phyloP scores from a whole-genome alignment of 2,797 vertebrate genomes.

The Choloepus didactylus region DNA sequence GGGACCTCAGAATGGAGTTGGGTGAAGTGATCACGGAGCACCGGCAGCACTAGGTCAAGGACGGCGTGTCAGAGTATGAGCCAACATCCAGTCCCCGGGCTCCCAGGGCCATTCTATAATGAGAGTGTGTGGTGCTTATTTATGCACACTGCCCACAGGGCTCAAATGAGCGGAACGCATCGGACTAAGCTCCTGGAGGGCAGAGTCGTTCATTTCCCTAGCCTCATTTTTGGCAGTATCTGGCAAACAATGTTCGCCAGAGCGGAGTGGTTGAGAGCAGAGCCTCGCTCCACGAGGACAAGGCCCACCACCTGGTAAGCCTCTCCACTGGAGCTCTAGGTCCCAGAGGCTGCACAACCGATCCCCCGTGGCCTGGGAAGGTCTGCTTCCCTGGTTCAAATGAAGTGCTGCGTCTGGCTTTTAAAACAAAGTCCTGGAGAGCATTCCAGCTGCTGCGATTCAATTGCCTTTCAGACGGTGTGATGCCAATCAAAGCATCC shows the following conservation, averaged over 20 bases:
- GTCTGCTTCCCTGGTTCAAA: background rate
- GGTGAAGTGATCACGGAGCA: background rate
- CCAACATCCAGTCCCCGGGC: background rate
- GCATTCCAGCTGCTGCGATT: background rate
- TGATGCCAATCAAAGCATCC: slow-evolving; percentile 5
- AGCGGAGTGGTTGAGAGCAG: background rate
- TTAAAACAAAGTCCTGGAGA: slow-evolving; percentile 4
- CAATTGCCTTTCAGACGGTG: slow-evolving; percentile 34
- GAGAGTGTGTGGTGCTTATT: background rate
- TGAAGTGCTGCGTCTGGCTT: slow-evolving; percentile 29
- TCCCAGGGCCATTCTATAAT: background rate
- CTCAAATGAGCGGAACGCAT: background rate
- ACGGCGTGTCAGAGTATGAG: background rate
- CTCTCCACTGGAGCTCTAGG: background rate
- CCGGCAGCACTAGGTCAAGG: background rate
- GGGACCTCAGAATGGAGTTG: background rate
- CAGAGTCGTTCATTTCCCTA: background rate
- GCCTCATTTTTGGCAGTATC: background rate
- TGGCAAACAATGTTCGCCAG: background rate
- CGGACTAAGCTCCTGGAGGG: background rate
- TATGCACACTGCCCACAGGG: background rate
- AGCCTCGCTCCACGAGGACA: background rate
- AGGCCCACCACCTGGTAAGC: background rate
- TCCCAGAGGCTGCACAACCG: background rate
- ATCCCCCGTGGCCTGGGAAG: background rate